A percentile compares a stretch with the other conserved stretches of the same genome.
These are phyloP conservation scores for Cossypha dichroa DNA, from an alignment of 2,797 vertebrate species.

Conservation along the genomic window DNA sequence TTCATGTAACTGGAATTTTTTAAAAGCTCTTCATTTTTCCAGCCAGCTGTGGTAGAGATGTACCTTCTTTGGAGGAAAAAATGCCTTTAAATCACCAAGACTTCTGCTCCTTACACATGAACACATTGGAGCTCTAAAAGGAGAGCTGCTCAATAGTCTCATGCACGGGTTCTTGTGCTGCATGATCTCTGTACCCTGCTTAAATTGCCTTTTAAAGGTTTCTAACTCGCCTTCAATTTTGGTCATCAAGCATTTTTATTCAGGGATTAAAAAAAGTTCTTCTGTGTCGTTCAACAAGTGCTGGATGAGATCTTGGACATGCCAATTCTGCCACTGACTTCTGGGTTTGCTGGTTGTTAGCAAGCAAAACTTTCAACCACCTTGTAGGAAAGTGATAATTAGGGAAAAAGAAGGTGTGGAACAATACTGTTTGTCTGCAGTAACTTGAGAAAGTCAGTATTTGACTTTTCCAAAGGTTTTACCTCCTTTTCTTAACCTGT, in stretches of 20 bases:
- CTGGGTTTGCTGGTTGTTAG: background rate
- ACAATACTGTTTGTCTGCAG: background rate
- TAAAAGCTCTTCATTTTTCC: background rate
- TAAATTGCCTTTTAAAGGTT: background rate
- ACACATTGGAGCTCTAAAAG: background rate
- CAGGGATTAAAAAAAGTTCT: background rate
- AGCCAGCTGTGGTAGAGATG: background rate
- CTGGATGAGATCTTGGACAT: background rate
- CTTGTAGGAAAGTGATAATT: background rate
- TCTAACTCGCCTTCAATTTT: background rate
- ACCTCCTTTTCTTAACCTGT: background rate
- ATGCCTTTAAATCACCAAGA: background rate
- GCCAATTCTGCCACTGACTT: background rate
- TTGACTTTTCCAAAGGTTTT: background rate
- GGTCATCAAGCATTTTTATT: background rate
- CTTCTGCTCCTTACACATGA: background rate
- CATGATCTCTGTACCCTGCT: background rate
- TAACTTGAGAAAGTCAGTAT: background rate
- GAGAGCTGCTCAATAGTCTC: background rate
- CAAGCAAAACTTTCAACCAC: background rate
- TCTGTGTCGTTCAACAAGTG: background rate
- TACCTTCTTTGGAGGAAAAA: background rate
- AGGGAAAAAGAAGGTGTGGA: fast-evolving
- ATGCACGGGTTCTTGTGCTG: background rate
- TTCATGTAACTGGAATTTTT: background rate